Evolutionary conservation across 2,888 invertebrate species (phyloP), one percentile per base, ranked within the genome.

Genomic region (Mechanitis mazaeus): DNA sequence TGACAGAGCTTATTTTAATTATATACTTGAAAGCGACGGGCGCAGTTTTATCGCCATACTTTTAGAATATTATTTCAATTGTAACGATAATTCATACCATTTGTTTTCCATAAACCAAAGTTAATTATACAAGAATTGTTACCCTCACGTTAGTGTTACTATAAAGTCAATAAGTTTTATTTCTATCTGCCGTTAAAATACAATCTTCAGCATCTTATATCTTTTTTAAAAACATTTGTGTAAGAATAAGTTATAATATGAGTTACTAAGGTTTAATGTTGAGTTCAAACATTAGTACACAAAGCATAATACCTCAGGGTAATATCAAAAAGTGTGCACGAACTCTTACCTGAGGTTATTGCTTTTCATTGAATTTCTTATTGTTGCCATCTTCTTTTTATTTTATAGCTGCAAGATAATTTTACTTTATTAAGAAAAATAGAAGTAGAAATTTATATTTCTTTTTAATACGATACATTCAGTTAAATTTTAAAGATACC

Each of bases 301-400:
- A 33, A 31, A 53, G 12, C 59, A 64, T 68, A 66, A 71, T 68
- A 74, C 69, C 69, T 72, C 64, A 59, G 64, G 71, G 70, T 73
- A 71, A 76, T 76, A 76, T 76, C 70, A 71, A 71, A 75, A 78
- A 77, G 72, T 69, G 68, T 71, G 71, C 68, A 58, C 58, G 64
- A 59, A 62, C 45, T 61, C 59, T 57, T 65, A 64, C 60, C 65
- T 62, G 58, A 53, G 60, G 65, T 64, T 70, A 67, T 70, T 66
- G 68, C 68, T 69, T 66, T 67, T 68, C 71, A 64, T 66, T 69
- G 71, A 68, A 69, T 62, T 71, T 69, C 65, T 66, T 68, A 69
- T 69, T 70, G 69, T 69, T 68, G 63, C 63, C 56, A 63, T 61
- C 62, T 65, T 66, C 67, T 64, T 66, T 66, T 68, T 64, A 58